Evolutionary conservation across 1,140 invertebrate genomes (phyloP).

Genomic region (Cylas formicarius): DNA sequence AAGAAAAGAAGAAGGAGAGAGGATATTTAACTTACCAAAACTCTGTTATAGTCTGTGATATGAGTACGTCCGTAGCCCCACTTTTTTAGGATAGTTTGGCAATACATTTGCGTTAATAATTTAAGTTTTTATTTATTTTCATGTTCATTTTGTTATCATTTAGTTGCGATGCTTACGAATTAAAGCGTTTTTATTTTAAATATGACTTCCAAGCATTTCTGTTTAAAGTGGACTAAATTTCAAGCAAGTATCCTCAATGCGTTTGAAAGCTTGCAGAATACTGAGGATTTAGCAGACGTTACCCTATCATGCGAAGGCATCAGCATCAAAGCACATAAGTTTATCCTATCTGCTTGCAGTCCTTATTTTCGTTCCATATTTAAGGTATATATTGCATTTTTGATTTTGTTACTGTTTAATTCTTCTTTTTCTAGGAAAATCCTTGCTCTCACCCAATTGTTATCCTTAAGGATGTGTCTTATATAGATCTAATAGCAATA

Average conservation of each 20-base stretch:
- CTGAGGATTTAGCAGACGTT: conserved; percentile 55
- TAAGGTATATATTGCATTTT: conserved; percentile 33
- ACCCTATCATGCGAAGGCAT: conserved; percentile 54
- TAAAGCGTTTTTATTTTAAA: no score
- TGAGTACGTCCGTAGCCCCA: no score
- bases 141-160: no score
- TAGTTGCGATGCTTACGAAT: no score
- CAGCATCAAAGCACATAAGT: conserved; percentile 46
- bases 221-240: conserved; percentile 59
- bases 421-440: conserved; percentile 54
- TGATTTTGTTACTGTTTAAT: background rate
- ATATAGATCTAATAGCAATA: conserved; percentile 58
- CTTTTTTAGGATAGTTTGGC: no score
- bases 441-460: conserved; percentile 78
- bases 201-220: conserved; percentile 48
- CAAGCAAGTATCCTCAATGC: conserved; percentile 49
- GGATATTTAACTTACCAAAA: no score
- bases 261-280: conserved; percentile 48
- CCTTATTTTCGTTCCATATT: conserved; percentile 46
- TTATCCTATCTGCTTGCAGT: conserved; percentile 48
- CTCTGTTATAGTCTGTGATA: no score
- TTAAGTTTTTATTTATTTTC: no score
- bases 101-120: no score
- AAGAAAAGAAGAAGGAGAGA: no score
- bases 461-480: conserved; percentile 65